Evolutionary conservation across 2,113 vertebrate species (phyloP).

Genomic region (Sphaerodactylus townsendi): DNA sequence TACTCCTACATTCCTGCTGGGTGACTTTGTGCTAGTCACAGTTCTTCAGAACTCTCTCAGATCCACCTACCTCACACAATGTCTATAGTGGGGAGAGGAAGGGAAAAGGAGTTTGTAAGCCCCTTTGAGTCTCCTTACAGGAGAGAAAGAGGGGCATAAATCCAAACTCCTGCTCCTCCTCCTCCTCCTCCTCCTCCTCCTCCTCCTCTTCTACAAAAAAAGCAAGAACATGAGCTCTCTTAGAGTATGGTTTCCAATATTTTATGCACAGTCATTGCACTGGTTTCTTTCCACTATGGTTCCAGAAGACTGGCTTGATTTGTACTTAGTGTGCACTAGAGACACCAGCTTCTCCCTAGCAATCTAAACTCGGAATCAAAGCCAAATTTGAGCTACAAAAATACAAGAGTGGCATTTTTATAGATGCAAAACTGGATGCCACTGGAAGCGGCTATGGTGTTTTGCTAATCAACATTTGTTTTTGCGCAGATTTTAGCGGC

Average conservation of each 20-base stretch:
- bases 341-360: background rate
- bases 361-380: background rate
- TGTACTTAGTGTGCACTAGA: background rate
- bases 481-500: background rate
- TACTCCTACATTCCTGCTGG: too few relatives aligned
- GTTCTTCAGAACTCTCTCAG: too few relatives aligned
- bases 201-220: background rate
- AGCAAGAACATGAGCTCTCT: background rate
- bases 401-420: background rate
- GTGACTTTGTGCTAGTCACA: too few relatives aligned
- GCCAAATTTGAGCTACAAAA: background rate
- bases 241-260: background rate
- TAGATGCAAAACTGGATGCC: background rate
- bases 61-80: too few relatives aligned
- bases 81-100: too few relatives aligned
- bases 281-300: background rate
- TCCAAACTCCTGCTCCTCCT: too few relatives aligned
- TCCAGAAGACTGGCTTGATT: background rate
- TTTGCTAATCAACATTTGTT: background rate
- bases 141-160: too few relatives aligned
- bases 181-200: too few relatives aligned
- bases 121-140: too few relatives aligned
- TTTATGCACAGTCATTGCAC: background rate
- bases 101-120: too few relatives aligned
- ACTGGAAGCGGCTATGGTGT: background rate